A percentile compares a stretch with the other conserved stretches of the same genome.
phyloP scores from a whole-genome alignment of 2,113 vertebrate genomes.

The Chiloscyllium plagiosum region DNA sequence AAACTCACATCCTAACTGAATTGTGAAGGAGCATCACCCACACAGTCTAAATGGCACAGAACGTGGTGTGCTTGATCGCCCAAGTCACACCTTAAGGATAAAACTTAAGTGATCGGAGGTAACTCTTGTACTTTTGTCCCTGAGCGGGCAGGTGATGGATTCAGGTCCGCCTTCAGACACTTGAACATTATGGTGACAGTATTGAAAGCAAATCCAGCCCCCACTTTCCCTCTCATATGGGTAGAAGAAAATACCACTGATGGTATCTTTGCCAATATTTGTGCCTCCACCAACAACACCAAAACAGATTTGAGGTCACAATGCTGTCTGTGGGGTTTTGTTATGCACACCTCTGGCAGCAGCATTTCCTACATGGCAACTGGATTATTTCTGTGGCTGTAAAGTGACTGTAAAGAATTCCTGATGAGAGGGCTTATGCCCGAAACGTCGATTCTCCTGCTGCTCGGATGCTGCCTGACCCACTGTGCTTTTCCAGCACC shows the following conservation, averaged over 20 bases:
- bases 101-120: not conserved
- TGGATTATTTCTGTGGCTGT: not conserved
- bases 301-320: not conserved
- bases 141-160: not conserved
- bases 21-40: not conserved
- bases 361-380: not conserved
- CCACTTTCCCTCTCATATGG: not conserved
- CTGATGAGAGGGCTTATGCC: too few species aligned
- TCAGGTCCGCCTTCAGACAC: not conserved
- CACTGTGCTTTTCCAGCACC: too few species aligned
- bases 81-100: not conserved
- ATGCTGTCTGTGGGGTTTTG: not conserved
- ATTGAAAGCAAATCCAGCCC: not conserved
- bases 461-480: too few species aligned
- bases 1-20: not conserved
- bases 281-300: not conserved
- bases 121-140: not conserved
- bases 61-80: not conserved
- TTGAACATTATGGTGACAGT: not conserved
- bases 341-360: not conserved
- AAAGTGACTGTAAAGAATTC: not conserved
- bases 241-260: not conserved
- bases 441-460: too few species aligned
- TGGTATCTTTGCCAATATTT: not conserved
- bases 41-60: not conserved